Evolutionary conservation across 2,888 invertebrate species (phyloP).

Genomic region (Eupithecia insigniata): DNA sequence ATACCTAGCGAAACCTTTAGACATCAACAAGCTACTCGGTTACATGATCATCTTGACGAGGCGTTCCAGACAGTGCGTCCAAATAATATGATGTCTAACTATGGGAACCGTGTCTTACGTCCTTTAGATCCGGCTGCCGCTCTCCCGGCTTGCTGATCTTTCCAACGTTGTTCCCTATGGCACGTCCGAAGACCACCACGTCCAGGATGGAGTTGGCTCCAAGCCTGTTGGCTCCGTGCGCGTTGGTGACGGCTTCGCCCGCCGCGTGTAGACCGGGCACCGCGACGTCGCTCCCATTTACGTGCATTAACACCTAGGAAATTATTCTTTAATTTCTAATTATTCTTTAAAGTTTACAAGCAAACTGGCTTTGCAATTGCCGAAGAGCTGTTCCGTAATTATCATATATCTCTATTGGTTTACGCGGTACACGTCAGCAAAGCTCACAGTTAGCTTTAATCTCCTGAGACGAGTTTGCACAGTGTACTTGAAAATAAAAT

Average conservation of each 20-base stretch:
- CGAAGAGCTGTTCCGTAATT: not conserved
- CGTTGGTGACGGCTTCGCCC: constrained; percentile 96
- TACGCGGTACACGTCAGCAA: not conserved
- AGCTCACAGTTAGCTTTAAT: not conserved
- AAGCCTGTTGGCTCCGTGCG: constrained; percentile 98
- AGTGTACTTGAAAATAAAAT: no score
- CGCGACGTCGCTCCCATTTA: constrained; percentile 85
- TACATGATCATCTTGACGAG: no score
- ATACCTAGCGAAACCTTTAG: no score
- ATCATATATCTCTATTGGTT: not conserved
- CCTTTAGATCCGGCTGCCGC: constrained; percentile 86
- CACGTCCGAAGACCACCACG: constrained; percentile 97
- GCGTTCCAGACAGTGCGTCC: no score
- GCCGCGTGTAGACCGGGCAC: constrained; percentile 96
- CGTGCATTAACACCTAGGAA: constrained; percentile 48
- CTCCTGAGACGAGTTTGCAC: not conserved
- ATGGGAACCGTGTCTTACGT: constrained; percentile 79
- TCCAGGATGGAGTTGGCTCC: constrained; percentile 99
- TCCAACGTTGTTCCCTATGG: constrained; percentile 94
- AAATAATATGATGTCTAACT: not conserved
- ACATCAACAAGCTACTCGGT: no score
- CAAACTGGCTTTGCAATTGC: not conserved
- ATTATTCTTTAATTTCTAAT: not conserved
- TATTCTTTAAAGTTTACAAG: no score
- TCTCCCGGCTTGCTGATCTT: constrained; percentile 93